Conservation (phyloP, 2,797 vertebrate genomes). For the Lacerta agilis region DNA sequence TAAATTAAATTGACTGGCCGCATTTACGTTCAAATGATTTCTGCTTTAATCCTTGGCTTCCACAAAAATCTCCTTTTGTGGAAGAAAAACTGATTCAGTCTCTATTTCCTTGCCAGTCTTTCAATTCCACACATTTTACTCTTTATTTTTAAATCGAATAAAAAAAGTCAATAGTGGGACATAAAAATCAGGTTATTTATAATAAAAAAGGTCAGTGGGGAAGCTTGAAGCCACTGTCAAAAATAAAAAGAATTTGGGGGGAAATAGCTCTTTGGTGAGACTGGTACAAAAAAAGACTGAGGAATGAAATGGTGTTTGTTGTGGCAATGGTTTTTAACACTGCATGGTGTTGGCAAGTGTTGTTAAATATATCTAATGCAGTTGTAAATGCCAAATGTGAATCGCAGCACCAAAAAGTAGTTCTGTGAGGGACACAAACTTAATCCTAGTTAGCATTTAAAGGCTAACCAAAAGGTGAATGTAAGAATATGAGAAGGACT, state of each 20-base stretch:
- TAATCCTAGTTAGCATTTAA: conserved; percentile 24
- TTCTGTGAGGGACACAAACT: neutral
- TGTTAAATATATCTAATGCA: conserved; percentile 41
- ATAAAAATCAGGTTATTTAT: conserved; percentile 41
- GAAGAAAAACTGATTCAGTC: conserved; percentile 25
- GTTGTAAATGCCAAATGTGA: conserved; percentile 39
- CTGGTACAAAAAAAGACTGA: conserved; percentile 9
- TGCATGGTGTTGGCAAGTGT: conserved; percentile 19
- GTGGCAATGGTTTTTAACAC: conserved; percentile 13
- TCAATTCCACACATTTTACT: conserved; percentile 40
- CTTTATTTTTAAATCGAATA: neutral
- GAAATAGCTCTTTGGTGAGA: conserved; percentile 21
- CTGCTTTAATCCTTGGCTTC: conserved; percentile 30
- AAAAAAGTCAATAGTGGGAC: conserved; percentile 27
- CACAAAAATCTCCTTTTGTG: conserved; percentile 24
- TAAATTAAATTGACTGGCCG: neutral
- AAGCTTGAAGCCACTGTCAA: neutral
- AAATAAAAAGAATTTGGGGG: conserved; percentile 23
- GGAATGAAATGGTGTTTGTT: conserved; percentile 23
- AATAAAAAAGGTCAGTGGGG: neutral
- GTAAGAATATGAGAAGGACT: too few relatives aligned
- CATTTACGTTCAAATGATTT: conserved; percentile 17
- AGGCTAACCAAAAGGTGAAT: too few relatives aligned
- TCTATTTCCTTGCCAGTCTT: neutral
- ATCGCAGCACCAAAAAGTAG: neutral